Evolutionary conservation across 1,140 invertebrate genomes (phyloP), one percentile per base, ranked within the genome.

Genomic region (Aradophagus sp.): DNA sequence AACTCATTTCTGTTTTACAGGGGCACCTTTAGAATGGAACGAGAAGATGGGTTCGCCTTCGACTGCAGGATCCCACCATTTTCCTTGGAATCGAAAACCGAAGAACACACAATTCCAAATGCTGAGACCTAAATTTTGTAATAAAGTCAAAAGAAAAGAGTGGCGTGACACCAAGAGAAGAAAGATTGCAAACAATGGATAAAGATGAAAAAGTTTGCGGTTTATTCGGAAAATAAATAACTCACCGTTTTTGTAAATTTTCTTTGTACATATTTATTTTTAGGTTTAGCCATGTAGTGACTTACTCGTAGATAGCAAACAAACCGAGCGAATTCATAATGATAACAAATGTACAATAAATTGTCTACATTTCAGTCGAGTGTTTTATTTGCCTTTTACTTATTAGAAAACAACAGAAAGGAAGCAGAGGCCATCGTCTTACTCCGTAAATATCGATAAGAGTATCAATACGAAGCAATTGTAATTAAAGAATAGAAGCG

Each of bases 41-140:
- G 95, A 61, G 94, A 97, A 86, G 96, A 98, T 88, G 97, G 96
- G 0, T 95, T 95, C 76, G 93, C 93, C 0, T 98, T 99, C 86
- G 96, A 98, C 81, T 98, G 96, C 80, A 90, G 96, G 80, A 98
- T 99, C 70, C 97, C 97, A 23, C 95, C 97, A 5, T 98, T 98
- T 84, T 97, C 95, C 2, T 85, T 99, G 35, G 96, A 98, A 84
- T 97, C 95, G 74, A 97, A 97, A 86, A 90, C 91, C 5, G 94
- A 96, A 68, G 91, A 93, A 31, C 5, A 78, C 13, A 34, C 79
- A 20, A 73, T 75, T 3, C 75, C 80, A 3, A 79, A 84, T 36
- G 63, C 76, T 27, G 77, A 79, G 44, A 62, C 77, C 3, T 81
- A 62, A 77, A 74, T 48, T 19, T 50, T 14, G 7, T 20, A 14